These are phyloP conservation scores for Gymnoscelis rufifasciata DNA, from an alignment of 2,888 invertebrate species.

Conservation along the genomic window DNA sequence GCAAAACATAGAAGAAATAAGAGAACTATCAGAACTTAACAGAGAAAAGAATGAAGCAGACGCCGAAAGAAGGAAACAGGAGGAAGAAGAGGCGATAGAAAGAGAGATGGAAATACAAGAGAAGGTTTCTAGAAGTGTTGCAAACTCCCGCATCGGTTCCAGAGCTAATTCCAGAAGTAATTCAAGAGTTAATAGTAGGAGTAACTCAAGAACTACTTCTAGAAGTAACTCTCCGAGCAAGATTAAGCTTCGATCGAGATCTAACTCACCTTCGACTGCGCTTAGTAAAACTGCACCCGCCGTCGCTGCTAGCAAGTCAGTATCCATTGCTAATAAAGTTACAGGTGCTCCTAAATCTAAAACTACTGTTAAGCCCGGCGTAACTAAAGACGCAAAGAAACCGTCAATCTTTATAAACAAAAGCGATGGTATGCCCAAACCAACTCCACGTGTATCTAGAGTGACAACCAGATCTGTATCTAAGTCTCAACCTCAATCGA, in stretches of 20 bases:
- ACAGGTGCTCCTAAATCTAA: neutral
- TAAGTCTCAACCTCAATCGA: conserved; percentile 69
- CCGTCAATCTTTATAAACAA: conserved; percentile 43
- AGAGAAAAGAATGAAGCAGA: conserved; percentile 72
- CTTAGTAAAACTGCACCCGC: conserved; percentile 6
- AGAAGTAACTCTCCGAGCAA: conserved; percentile 65
- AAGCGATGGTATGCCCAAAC: conserved; percentile 47
- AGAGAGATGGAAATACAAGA: conserved; percentile 71
- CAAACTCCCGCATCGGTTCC: conserved; percentile 39
- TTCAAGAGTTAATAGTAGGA: conserved; percentile 32
- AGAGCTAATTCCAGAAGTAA: conserved; percentile 28
- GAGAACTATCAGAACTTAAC: conserved; percentile 70
- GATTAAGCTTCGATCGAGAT: conserved; percentile 61
- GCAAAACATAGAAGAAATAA: conserved; percentile 71
- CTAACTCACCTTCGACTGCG: conserved; percentile 61
- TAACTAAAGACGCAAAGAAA: conserved; percentile 51
- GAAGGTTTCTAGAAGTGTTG: conserved; percentile 50
- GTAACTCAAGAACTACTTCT: conserved; percentile 43
- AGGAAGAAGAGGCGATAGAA: conserved; percentile 69
- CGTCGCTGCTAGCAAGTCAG: neutral
- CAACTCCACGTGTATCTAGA: conserved; percentile 58
- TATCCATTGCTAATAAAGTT: neutral
- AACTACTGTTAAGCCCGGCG: conserved; percentile 28
- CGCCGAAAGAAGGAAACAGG: conserved; percentile 58
- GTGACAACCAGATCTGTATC: conserved; percentile 48